Evolutionary conservation across 2,888 invertebrate genomes (phyloP).

Genomic region (Synergus laeviventris): DNA sequence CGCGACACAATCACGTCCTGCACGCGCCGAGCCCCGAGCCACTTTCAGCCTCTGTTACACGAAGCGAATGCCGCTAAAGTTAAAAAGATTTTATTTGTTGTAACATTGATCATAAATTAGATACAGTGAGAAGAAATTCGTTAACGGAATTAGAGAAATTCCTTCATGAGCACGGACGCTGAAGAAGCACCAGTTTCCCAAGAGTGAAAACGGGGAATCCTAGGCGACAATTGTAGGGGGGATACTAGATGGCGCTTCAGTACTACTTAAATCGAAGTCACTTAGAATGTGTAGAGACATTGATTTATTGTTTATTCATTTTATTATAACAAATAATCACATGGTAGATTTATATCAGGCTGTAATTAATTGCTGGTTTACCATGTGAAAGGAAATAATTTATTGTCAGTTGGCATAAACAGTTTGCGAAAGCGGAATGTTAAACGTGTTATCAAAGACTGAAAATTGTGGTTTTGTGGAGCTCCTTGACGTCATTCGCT

Average conservation of each 20-base stretch:
- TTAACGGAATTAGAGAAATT: too few relatives aligned
- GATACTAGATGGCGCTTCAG: not conserved
- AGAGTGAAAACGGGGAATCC: not conserved
- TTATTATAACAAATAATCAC: not conserved
- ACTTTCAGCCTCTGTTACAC: conserved; percentile 70
- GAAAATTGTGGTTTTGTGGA: not conserved
- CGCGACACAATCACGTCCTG: conserved; percentile 75
- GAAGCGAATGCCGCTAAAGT: conserved; percentile 54
- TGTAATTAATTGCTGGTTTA: not conserved
- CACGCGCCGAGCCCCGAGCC: conserved; percentile 75
- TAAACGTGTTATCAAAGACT: not conserved
- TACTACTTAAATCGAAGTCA: too few relatives aligned
- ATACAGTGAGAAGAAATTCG: too few relatives aligned
- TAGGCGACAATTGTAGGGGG: not conserved
- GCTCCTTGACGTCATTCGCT: not conserved
- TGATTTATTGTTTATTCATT: too few relatives aligned
- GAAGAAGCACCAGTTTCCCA: not conserved
- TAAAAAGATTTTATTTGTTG: not conserved
- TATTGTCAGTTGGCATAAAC: not conserved
- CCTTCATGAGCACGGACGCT: not conserved
- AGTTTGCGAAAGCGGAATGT: not conserved
- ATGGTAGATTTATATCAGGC: not conserved
- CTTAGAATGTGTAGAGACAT: not conserved
- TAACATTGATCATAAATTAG: not conserved
- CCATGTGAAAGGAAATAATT: not conserved